Conservation (phyloP, 2,113 vertebrate genomes). For the Tetrax tetrax region DNA sequence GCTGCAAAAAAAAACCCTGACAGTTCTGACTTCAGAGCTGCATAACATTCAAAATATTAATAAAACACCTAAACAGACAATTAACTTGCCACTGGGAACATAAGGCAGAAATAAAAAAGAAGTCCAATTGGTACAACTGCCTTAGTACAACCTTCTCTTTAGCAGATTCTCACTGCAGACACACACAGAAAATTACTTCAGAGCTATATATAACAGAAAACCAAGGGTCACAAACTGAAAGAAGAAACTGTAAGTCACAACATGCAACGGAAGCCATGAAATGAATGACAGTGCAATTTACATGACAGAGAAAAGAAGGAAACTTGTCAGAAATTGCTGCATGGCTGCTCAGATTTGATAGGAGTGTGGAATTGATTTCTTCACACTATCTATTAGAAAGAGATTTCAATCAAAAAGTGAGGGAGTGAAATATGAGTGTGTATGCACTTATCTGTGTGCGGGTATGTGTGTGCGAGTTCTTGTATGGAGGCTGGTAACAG, state of each 20-base stretch:
- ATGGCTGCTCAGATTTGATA: conserved; percentile 20
- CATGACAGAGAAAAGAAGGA: conserved; percentile 25
- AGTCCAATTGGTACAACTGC: not conserved
- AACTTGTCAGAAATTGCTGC: conserved; percentile 41
- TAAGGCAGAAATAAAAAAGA: not conserved
- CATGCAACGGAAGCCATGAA: not conserved
- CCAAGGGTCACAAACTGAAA: not conserved
- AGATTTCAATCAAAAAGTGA: conserved; percentile 51
- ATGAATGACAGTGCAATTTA: conserved; percentile 51
- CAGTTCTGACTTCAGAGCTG: not conserved
- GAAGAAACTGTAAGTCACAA: conserved; percentile 22
- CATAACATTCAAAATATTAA: not conserved
- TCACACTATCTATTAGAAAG: conserved; percentile 30
- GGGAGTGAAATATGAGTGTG: not conserved
- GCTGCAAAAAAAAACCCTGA: not conserved
- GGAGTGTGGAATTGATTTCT: conserved; percentile 37
- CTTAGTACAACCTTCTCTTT: not conserved
- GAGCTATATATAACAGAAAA: conserved; percentile 5
- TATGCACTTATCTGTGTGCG: not conserved
- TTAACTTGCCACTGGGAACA: not conserved
- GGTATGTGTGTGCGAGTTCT: not conserved
- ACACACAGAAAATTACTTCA: not conserved
- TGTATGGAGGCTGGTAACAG: not conserved
- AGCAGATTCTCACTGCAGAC: not conserved
- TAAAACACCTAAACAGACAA: not conserved